A percentile compares a stretch with the other conserved stretches of the same genome.
These are phyloP conservation scores for Muscicapa adusta DNA, from an alignment of 2,113 vertebrate species.

Conservation along the genomic window DNA sequence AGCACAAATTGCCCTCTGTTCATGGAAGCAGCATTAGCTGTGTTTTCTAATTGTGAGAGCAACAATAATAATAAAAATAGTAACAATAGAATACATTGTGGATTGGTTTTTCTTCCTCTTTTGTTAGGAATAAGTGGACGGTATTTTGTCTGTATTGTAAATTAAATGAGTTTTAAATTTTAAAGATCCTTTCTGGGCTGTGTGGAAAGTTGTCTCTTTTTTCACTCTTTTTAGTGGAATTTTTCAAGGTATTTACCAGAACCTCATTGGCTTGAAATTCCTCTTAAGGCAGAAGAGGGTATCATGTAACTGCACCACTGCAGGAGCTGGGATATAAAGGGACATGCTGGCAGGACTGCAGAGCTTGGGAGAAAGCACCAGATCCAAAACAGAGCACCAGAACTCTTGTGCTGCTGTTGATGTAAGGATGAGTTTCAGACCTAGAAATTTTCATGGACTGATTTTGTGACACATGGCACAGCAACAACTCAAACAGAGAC, in stretches of 20 bases:
- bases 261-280: background rate
- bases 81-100: background rate
- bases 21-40: background rate
- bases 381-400: accelerated
- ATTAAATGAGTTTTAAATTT: background rate
- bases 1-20: background rate
- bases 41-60: constrained; percentile 3
- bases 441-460: background rate
- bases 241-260: background rate
- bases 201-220: background rate
- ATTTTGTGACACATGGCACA: accelerated
- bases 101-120: background rate
- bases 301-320: background rate
- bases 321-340: background rate
- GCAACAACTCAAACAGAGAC: accelerated
- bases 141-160: background rate
- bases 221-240: background rate
- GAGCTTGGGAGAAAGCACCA: background rate
- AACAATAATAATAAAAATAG: constrained; percentile 17
- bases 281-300: background rate
- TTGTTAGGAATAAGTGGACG: background rate
- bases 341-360: background rate
- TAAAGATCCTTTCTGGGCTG: background rate
- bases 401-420: background rate
- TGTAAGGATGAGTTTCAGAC: background rate